Percentiles rank a stretch among this genome's conserved stretches.
Conservation (phyloP, 2,888 invertebrate genomes). For the Mimachlamys varia region DNA sequence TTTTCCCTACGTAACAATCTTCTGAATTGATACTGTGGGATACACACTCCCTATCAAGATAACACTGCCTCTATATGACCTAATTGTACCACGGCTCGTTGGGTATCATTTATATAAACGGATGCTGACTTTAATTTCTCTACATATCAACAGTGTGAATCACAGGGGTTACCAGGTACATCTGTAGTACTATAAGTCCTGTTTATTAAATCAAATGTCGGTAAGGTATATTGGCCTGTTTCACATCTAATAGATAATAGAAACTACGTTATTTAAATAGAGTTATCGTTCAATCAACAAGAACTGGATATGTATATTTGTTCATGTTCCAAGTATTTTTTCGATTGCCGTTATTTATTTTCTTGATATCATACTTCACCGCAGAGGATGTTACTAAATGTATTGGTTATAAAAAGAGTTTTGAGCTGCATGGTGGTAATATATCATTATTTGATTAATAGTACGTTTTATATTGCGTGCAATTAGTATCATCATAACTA, state of each 20-base stretch:
- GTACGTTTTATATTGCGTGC: too few species aligned
- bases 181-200: neutral
- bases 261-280: neutral
- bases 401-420: too few species aligned
- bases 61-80: neutral
- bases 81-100: neutral
- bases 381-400: too few species aligned
- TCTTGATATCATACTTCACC: too few species aligned
- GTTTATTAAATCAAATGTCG: neutral
- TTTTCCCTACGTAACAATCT: neutral
- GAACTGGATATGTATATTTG: too few species aligned
- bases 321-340: too few species aligned
- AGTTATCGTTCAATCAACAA: too few species aligned
- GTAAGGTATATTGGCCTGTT: neutral
- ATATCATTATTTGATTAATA: too few species aligned
- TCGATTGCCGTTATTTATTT: too few species aligned
- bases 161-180: neutral
- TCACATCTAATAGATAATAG: neutral
- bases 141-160: constrained; percentile 16
- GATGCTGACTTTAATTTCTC: constrained; percentile 18
- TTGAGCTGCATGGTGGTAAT: too few species aligned
- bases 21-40: neutral
- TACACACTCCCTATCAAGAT: neutral
- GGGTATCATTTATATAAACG: neutral
- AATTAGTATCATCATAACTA: too few species aligned